Evolutionary conservation across 2,113 vertebrate genomes (phyloP).

Genomic region (Strigops habroptila): DNA sequence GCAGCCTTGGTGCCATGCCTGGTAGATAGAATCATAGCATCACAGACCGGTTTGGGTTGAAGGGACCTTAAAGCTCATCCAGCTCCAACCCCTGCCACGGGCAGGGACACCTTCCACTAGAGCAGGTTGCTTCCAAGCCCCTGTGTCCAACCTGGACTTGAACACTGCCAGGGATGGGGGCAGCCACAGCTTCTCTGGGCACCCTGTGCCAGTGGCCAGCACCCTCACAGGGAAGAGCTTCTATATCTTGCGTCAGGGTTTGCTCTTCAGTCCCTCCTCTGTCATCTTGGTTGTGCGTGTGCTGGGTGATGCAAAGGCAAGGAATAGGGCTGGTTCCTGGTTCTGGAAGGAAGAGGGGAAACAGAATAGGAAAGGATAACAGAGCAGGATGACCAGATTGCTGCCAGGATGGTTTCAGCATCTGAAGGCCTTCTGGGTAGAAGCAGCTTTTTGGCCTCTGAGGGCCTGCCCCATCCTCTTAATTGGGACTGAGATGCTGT

Average conservation of each 20-base stretch:
- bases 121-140: not conserved
- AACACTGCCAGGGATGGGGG: not conserved
- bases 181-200: not conserved
- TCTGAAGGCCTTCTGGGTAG: not conserved
- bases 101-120: too few relatives aligned
- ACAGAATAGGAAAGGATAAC: not conserved
- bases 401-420: not conserved
- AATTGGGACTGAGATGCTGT: not conserved
- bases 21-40: too few relatives aligned
- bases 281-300: rapidly evolving
- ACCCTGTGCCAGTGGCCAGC: not conserved
- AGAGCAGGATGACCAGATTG: not conserved
- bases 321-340: not conserved
- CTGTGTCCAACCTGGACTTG: not conserved
- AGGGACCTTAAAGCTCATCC: too few relatives aligned
- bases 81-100: too few relatives aligned
- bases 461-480: not conserved
- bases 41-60: too few relatives aligned
- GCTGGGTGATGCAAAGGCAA: not conserved
- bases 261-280: not conserved
- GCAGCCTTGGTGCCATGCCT: not conserved
- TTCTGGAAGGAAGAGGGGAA: not conserved
- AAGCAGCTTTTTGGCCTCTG: not conserved
- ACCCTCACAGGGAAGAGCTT: not conserved
- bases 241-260: not conserved